Evolutionary conservation across 1,140 invertebrate genomes (phyloP).

Genomic region (Heliconius hewitsoni): DNA sequence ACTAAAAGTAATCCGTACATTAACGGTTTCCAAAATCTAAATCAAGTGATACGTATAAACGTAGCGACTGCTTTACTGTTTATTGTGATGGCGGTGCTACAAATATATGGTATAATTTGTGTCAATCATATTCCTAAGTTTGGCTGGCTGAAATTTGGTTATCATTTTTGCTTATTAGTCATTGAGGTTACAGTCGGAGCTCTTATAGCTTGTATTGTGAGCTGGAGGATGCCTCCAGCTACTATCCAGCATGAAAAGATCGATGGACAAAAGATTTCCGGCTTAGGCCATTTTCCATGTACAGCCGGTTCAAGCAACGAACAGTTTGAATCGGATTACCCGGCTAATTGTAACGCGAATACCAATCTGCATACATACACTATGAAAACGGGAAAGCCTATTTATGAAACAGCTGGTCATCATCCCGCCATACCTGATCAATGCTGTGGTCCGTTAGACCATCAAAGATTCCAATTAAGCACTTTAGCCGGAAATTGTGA

Average conservation of each 20-base stretch:
- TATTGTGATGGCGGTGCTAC: constrained; percentile 89
- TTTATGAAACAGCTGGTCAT: constrained; percentile 85
- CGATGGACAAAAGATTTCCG: constrained; percentile 83
- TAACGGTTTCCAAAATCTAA: constrained; percentile 85
- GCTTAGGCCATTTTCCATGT: constrained; percentile 89
- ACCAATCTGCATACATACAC: constrained; percentile 92
- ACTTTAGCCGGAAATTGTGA: constrained; percentile 76
- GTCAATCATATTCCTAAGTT: constrained; percentile 83
- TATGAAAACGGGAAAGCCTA: constrained; percentile 88
- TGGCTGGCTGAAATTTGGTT: constrained; percentile 94
- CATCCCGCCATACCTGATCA: constrained; percentile 80
- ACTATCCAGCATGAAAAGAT: constrained; percentile 82
- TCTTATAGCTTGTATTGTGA: constrained; percentile 91
- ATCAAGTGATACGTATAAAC: constrained; percentile 92
- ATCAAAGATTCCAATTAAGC: constrained; percentile 74
- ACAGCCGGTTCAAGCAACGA: constrained; percentile 89
- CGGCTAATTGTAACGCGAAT: constrained; percentile 92
- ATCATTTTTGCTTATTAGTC: constrained; percentile 90
- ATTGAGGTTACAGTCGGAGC: constrained; percentile 92
- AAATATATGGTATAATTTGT: constrained; percentile 91
- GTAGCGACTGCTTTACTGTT: constrained; percentile 92
- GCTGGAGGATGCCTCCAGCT: constrained; percentile 82
- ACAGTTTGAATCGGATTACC: constrained; percentile 90
- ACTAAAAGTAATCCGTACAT: constrained; percentile 86
- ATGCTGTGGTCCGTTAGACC: constrained; percentile 71